These are phyloP conservation scores for Stenodema calcarata DNA, from an alignment of 2,888 invertebrate species.

Conservation along the genomic window DNA sequence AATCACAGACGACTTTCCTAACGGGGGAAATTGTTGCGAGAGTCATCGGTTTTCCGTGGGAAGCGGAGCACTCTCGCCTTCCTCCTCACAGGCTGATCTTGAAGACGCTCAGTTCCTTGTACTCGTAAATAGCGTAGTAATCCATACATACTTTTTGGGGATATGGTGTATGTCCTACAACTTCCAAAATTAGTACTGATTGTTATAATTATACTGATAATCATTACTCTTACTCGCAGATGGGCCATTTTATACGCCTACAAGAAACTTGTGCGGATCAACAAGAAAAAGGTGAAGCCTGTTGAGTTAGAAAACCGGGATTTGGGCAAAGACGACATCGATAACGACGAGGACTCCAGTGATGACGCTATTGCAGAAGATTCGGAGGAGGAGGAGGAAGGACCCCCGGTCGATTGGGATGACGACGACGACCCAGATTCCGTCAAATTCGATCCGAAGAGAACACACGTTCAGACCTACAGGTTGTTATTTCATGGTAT, in stretches of 20 bases:
- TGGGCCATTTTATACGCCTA: not conserved
- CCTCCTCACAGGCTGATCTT: no score
- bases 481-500: not conserved
- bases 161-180: no score
- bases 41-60: no score
- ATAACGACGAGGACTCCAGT: constrained; percentile 36
- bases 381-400: constrained; percentile 28
- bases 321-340: constrained; percentile 7
- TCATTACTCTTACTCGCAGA: not conserved
- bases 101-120: no score
- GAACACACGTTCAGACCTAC: not conserved
- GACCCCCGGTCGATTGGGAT: constrained; percentile 16
- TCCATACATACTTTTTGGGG: no score
- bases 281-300: constrained; percentile 1
- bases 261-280: constrained; percentile 1
- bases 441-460: not conserved
- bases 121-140: no score
- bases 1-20: no score
- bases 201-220: no score
- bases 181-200: no score
- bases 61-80: no score
- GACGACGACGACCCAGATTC: constrained; percentile 33
- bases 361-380: constrained; percentile 37
- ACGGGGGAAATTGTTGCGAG: no score
- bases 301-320: constrained; percentile 5